A percentile compares a stretch with the other conserved stretches of the same genome.
These are phyloP conservation scores for Blera fallax DNA, from an alignment of 2,888 invertebrate species.

Conservation along the genomic window DNA sequence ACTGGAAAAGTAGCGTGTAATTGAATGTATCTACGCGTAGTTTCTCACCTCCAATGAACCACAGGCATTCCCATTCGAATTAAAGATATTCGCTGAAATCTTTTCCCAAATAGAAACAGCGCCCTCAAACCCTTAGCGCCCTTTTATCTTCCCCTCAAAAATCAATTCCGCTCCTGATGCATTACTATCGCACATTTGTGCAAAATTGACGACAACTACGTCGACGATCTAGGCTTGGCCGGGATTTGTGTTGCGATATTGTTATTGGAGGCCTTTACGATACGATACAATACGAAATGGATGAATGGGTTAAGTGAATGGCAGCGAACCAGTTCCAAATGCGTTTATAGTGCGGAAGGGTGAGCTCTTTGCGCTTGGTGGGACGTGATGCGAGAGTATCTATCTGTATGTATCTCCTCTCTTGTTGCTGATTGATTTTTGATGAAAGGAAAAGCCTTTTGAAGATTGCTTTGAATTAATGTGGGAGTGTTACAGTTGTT, in stretches of 20 bases:
- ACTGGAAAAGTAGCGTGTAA: too few species aligned
- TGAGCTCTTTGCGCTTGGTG: conserved; percentile 4
- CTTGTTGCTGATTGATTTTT: conserved; percentile 61
- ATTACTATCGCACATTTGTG: conserved; percentile 61
- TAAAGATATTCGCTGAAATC: too few species aligned
- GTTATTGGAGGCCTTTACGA: conserved; percentile 41
- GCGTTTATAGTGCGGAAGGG: conserved; percentile 43
- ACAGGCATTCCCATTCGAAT: too few species aligned
- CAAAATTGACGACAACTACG: conserved; percentile 52
- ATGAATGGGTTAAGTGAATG: conserved; percentile 70
- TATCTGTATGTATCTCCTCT: background rate
- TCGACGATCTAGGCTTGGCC: conserved; percentile 52
- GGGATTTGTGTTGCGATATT: conserved; percentile 55
- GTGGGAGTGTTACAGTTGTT: conserved; percentile 61
- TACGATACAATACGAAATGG: conserved; percentile 35
- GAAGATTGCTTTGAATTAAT: conserved; percentile 57
- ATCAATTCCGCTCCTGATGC: conserved; percentile 35
- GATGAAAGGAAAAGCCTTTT: conserved; percentile 55
- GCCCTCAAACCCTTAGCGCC: background rate
- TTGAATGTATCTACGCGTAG: too few species aligned
- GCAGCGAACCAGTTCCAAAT: conserved; percentile 53
- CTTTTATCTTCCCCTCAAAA: background rate
- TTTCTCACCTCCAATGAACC: too few species aligned
- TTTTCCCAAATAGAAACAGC: too few species aligned
- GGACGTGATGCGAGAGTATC: background rate